phyloP scores from a whole-genome alignment of 2,113 vertebrate species.

The Egretta garzetta region DNA sequence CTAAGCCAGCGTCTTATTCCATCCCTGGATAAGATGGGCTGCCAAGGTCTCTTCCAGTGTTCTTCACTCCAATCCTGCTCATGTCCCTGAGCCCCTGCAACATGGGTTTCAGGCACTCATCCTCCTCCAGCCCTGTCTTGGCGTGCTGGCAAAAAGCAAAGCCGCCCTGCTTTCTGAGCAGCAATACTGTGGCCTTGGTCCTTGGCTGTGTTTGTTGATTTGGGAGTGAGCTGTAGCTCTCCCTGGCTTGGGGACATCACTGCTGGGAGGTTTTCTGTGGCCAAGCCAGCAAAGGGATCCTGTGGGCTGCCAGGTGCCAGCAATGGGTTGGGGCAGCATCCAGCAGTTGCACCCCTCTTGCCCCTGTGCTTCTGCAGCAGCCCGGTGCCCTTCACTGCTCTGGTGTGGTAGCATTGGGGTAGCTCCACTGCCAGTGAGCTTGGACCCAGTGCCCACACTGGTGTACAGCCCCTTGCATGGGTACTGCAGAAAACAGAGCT shows the following conservation, averaged over 20 bases:
- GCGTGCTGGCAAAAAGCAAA: background rate
- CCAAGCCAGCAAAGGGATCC: background rate
- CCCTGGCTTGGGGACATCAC: background rate
- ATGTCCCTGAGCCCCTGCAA: background rate
- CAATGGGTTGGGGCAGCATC: background rate
- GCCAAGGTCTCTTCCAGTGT: background rate
- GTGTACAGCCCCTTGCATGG: background rate
- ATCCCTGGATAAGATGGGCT: background rate
- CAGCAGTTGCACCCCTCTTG: background rate
- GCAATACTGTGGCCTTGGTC: background rate
- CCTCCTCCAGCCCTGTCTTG: background rate
- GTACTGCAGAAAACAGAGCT: background rate
- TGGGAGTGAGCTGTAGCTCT: background rate
- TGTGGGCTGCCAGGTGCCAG: background rate
- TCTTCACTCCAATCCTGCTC: background rate
- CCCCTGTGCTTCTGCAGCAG: background rate
- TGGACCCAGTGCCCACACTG: background rate
- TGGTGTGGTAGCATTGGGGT: rapidly evolving
- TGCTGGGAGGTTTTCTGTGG: background rate
- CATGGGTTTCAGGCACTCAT: background rate
- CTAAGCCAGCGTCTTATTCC: background rate
- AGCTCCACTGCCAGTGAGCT: rapidly evolving
- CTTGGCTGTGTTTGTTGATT: background rate
- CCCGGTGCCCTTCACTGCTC: rapidly evolving
- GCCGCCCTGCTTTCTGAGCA: background rate